These are phyloP conservation scores for Pristionchus arcanus DNA, from an alignment of 2,888 invertebrate genomes.

Conservation along the genomic window DNA sequence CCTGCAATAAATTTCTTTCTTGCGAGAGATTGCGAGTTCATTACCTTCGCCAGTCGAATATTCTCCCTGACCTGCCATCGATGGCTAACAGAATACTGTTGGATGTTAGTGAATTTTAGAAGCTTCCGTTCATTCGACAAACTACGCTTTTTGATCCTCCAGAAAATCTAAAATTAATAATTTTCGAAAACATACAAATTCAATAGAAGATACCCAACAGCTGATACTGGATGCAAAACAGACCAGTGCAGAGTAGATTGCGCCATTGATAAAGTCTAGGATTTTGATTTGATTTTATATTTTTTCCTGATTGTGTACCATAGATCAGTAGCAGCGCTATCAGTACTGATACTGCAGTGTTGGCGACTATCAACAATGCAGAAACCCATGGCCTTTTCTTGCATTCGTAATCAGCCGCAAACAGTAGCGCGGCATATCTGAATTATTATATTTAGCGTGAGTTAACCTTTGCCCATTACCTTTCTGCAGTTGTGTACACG, in stretches of 20 bases:
- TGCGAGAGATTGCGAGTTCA: neutral
- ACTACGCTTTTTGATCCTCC: neutral
- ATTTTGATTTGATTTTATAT: neutral
- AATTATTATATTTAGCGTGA: neutral
- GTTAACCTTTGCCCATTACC: neutral
- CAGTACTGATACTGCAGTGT: neutral
- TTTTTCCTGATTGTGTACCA: neutral
- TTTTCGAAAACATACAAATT: neutral
- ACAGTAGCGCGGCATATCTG: neutral
- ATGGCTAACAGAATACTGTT: neutral
- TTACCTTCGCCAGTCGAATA: constrained; percentile 11
- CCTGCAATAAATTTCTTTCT: neutral
- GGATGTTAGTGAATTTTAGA: neutral
- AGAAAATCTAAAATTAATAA: neutral
- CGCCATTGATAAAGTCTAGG: neutral
- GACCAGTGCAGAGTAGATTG: neutral
- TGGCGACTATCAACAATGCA: neutral
- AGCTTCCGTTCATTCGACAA: neutral
- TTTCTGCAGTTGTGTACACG: neutral
- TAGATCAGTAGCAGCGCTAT: neutral
- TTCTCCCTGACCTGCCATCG: constrained; percentile 30
- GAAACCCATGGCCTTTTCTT: neutral
- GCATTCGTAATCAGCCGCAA: neutral
- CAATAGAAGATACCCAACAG: neutral
- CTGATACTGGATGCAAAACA: neutral